Evolutionary conservation across 2,888 invertebrate species (phyloP), one percentile per base, ranked within the genome.

Genomic region (Alviniconcha strummeri): DNA sequence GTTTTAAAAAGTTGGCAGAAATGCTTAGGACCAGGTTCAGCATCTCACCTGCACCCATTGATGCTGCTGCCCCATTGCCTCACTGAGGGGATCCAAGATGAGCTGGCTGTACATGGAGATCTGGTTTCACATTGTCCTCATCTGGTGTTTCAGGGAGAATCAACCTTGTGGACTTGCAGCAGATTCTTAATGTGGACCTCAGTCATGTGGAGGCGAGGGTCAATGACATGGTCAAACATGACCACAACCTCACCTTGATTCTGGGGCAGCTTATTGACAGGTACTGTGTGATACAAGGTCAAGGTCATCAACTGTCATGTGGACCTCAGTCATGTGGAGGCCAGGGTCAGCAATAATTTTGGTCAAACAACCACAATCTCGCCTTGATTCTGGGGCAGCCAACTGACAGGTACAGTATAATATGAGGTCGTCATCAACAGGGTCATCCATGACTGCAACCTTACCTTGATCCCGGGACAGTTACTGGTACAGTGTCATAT

Each of bases 211-310:
- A 96, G 84, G 94, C 94, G 83, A 95, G 95, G 91, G 96, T 97
- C 0, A 94, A 94, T 83, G 97, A 97, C 86, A 96, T 99, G 79
- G 92, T 93, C 19, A 95, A 96, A 80, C 89, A 90, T 69, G 96
- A 96, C 91, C 94, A 95, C 55, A 96, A 96, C 86, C 95, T 97
- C 0, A 96, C 96, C 89, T 95, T 97, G 8, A 96, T 98, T 86
- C 95, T 98, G 79, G 99, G 99, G 0, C 98, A 99, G 93, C 95
- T 99, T 11, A 96, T 99, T 86, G 96, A 97, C 90, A 96, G 88
- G 94, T 94, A 85, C 78, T 87, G 85, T n/a, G 57, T 79, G 17
- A 7, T 55, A 11, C 54, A 56, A 13, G 7, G 36, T 36, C 36
- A 36, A 36, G 36, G 36, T 36, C 36, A 36, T 36, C 36, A 36